Evolutionary conservation across 2,113 vertebrate species (phyloP).

Genomic region (Deroptyus accipitrinus): DNA sequence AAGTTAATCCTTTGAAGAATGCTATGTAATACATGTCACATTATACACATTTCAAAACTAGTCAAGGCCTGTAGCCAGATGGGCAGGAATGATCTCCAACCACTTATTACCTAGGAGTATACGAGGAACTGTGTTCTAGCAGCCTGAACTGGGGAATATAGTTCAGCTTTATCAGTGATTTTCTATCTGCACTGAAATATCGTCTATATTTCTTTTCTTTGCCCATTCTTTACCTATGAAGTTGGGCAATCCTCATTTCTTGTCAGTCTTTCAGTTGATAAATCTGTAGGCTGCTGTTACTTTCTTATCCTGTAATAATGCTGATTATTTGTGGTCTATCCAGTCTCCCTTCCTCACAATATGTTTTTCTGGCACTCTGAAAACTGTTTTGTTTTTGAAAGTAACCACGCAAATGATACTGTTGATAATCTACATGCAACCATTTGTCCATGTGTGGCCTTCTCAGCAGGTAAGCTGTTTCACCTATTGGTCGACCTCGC

Average conservation of each 20-base stretch:
- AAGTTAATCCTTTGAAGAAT: neutral
- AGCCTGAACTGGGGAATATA: neutral
- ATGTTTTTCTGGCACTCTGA: neutral
- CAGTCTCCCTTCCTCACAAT: fast-evolving
- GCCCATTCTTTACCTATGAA: neutral
- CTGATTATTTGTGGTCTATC: neutral
- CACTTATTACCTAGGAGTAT: neutral
- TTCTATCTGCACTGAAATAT: neutral
- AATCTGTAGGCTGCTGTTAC: neutral
- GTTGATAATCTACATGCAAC: neutral
- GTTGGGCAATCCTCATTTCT: neutral
- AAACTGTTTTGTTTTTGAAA: neutral
- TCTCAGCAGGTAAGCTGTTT: neutral
- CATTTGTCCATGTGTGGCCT: neutral
- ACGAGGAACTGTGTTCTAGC: neutral
- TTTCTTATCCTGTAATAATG: neutral
- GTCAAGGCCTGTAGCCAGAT: neutral
- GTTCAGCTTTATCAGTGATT: neutral
- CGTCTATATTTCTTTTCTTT: neutral
- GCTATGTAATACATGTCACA: neutral
- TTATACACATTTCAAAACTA: neutral
- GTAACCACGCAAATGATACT: neutral
- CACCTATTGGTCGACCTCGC: neutral
- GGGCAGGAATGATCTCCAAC: neutral
- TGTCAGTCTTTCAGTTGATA: neutral